phyloP scores from a whole-genome alignment of 23 tunicate genomes.

The Trididemnum miniatum region DNA sequence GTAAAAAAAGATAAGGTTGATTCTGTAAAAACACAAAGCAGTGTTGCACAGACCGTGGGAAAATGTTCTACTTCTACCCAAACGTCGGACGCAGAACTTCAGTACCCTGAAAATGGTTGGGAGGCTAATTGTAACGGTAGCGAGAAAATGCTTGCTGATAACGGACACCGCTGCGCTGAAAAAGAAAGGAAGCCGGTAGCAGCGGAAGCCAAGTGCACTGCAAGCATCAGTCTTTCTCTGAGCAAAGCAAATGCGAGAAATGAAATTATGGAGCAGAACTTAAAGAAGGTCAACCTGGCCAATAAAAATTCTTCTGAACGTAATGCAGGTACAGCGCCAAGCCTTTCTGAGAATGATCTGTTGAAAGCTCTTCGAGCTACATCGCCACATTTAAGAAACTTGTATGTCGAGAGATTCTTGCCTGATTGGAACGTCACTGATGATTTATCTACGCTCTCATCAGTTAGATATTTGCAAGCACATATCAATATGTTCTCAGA shows the following conservation, averaged over 20 bases:
- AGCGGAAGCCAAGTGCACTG: not conserved
- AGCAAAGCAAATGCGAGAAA: not conserved
- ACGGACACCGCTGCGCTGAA: conserved; percentile 5
- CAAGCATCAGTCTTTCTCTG: not conserved
- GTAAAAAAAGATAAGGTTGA: not conserved
- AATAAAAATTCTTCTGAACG: not conserved
- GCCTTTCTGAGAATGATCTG: not conserved
- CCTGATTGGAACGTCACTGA: not conserved
- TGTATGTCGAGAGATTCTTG: not conserved
- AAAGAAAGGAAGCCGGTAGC: not conserved
- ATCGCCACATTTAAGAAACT: not conserved
- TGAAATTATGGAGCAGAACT: not conserved
- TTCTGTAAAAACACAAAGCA: not conserved
- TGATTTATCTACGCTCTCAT: not conserved
- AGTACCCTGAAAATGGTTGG: not conserved
- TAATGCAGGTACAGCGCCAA: not conserved
- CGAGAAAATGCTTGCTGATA: not conserved
- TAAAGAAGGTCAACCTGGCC: not conserved
- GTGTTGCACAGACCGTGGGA: not conserved
- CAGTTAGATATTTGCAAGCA: not conserved
- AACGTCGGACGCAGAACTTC: not conserved
- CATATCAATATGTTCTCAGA: not conserved
- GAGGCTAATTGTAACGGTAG: not conserved
- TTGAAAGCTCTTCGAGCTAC: not conserved
- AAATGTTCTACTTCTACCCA: not conserved